Evolutionary conservation across 2,113 vertebrate species (phyloP), one percentile per base, ranked within the genome.

Genomic region (Brachypteracias leptosomus): DNA sequence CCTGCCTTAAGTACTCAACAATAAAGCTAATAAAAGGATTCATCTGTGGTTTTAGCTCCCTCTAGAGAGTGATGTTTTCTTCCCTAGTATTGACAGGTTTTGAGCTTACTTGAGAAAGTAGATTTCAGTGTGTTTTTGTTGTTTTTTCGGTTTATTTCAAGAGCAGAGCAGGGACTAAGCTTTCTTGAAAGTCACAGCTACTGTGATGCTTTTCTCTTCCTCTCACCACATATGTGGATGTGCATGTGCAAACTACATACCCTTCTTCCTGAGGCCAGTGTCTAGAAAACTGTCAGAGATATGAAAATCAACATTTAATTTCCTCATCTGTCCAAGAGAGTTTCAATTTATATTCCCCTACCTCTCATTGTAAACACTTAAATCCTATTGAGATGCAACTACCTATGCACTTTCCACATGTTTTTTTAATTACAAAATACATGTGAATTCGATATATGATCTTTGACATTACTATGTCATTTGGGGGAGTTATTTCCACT

Each of bases 211-310:
- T 67, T 70, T 44, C 28, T 75, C 10, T 88, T 86, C 47, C 20
- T 85, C 17, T 26, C 24, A 52, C 44, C 13, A 12, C 0, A 0
- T 31, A 22, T 1, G 4, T 66, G 51, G 68, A 46, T 0, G 2
- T 85, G 42, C 35, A 46, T 4, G n/a, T 10, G 16, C 31, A 28
- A 22, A 21, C 51, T 40, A 67, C 26, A 35, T 17, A 31, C 5
- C 7, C 11, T 11, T 65, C 16, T 61, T 90, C 54, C 31, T 54
- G 31, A 77, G 59, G 13, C 8, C 35, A 83, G 4, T 54, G 20
- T 49, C 49, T 88, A 65, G n/a, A 76, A 95, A 85, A 63, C 11
- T 31, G 16, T 31, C 33, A 82, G 22, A 58, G 16, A 38, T 33
- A 57, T 1, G 7, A 51, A 76, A 70, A 76, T 35, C 35, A 84